Percentiles rank a stretch among this genome's conserved stretches.
Evolutionary conservation across 2,113 vertebrate genomes (phyloP).

Genomic region (Hyaena hyaena): DNA sequence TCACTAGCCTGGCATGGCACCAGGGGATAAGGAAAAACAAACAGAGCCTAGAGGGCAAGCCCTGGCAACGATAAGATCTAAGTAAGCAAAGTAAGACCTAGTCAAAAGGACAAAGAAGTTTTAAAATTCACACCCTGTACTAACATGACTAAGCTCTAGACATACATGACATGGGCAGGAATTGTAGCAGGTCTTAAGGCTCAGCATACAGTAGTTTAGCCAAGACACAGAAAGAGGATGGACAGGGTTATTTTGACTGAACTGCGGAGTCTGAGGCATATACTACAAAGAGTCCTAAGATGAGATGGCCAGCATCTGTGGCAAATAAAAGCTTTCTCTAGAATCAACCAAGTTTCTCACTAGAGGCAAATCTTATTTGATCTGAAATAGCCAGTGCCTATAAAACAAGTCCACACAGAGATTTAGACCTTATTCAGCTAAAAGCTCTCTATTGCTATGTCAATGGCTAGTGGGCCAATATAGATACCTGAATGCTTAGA

Average conservation of each 20-base stretch:
- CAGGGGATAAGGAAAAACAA: background rate
- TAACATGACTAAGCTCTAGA: background rate
- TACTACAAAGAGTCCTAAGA: background rate
- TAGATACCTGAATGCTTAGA: background rate
- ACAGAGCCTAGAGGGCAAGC: background rate
- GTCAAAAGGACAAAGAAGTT: background rate
- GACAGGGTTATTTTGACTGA: background rate
- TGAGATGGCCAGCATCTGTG: background rate
- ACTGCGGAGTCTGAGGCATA: background rate
- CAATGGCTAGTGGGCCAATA: background rate
- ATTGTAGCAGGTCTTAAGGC: background rate
- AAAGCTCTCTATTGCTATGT: background rate
- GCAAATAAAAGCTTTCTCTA: background rate
- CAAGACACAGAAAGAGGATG: background rate
- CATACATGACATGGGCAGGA: background rate
- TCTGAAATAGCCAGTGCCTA: background rate
- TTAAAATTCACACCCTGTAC: background rate
- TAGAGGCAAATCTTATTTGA: conserved; percentile 12
- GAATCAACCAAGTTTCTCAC: conserved; percentile 6
- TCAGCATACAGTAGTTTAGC: background rate
- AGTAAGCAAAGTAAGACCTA: background rate
- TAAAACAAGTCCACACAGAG: conserved; percentile 20
- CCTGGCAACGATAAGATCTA: background rate
- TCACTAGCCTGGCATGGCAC: background rate
- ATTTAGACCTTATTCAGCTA: background rate